Base-by-base conservation (phyloP, 2,888 invertebrate genomes). In the Ephialtes manifestator region DNA sequence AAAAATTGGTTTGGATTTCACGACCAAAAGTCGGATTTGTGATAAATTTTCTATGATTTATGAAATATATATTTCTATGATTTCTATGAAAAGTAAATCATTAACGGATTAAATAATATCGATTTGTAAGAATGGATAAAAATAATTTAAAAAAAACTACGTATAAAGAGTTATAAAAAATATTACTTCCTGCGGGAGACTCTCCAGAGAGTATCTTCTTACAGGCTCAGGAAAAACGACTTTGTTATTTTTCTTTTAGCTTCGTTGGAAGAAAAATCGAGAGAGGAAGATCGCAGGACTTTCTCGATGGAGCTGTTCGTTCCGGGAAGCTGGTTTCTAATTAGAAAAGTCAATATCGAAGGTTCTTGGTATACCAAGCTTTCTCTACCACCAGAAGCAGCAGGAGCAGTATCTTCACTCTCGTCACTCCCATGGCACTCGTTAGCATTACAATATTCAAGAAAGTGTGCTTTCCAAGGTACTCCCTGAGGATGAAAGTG, bases 331-430 rank as follows among this genome's bases (percentile, higher is more conserved):
- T 87, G 86, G 83, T 86, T 84, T 89, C 89, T 89, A 90, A 90
- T 89, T 91, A 90, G 89, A 88, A 91, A 91, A 91, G 89, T 90
- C 90, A 89, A 91, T 91, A 91, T 91, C 89, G 90, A 89, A 81
- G 84, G 71, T 46, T 78, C 81, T 60, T 76, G 78, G 63, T 79
- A 51, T 31, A 28, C 18, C n/a, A 31, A 31, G 58, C 58, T 58
- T 58, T 58, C 58, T 31, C 51, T 51, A 51, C 28, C n/a, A 43
- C 8, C 10, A 39, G 39, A 4, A 39, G 39, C 10, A 39, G 15
- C 28, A 24, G 18, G 35, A 35, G 39, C 43, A 2, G 71, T 53
- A 74, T 76, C 72, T 81, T 58, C 58, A 75, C 63, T 79, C 75
- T 75, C 84, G 51, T 58, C 67, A 67, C 63, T 89, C 90, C 90